Conservation (phyloP, 2,888 invertebrate species). For the Frankliniella fusca region DNA sequence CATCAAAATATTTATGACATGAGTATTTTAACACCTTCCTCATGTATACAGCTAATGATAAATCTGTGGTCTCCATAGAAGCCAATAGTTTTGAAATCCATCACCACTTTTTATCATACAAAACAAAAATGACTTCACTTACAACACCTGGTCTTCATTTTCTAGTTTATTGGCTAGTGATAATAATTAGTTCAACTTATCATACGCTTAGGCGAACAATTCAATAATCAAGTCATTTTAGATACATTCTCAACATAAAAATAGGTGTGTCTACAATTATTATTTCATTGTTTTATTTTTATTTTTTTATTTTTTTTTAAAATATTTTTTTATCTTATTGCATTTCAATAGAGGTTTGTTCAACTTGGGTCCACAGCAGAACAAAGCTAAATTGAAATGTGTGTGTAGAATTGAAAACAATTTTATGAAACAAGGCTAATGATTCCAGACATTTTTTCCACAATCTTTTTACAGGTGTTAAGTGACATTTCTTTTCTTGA, state of each 20-base stretch:
- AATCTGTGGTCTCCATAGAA: background rate
- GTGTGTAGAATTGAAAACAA: too few relatives aligned
- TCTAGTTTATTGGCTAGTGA: background rate
- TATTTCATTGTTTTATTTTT: too few relatives aligned
- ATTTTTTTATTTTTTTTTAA: too few relatives aligned
- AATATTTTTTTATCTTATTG: background rate
- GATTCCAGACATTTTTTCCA: too few relatives aligned
- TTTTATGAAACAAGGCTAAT: too few relatives aligned
- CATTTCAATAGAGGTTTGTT: background rate
- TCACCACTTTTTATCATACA: background rate
- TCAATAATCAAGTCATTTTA: too few relatives aligned
- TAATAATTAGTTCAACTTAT: background rate
- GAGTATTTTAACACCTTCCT: background rate
- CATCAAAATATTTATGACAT: constrained; percentile 6
- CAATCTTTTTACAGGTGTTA: too few relatives aligned
- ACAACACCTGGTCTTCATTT: background rate
- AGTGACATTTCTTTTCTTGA: too few relatives aligned
- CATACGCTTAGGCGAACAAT: too few relatives aligned
- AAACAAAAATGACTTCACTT: background rate
- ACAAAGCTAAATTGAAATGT: background rate
- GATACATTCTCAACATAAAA: too few relatives aligned
- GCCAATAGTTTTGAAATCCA: background rate
- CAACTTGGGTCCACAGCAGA: background rate
- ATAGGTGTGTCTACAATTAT: too few relatives aligned
- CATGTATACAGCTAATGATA: background rate